Conservation (phyloP, 2,113 vertebrate species). For the Gymnarchus niloticus region DNA sequence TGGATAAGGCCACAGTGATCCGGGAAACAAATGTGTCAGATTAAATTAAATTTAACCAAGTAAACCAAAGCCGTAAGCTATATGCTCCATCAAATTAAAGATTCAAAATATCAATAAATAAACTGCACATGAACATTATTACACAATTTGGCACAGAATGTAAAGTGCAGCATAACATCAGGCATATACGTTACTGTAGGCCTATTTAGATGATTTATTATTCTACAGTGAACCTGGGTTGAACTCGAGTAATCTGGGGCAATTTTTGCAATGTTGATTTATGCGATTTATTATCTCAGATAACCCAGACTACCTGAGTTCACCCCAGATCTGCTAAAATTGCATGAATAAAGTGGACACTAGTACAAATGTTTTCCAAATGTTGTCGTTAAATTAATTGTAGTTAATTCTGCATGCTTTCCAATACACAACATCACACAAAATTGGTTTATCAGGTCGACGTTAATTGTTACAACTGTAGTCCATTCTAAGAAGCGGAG, state of each 20-base stretch:
- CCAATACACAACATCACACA: no score
- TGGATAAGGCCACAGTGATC: not conserved
- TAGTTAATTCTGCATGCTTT: no score
- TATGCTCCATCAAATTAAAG: not conserved
- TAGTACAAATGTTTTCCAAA: no score
- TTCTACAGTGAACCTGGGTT: no score
- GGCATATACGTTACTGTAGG: not conserved
- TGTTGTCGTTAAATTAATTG: no score
- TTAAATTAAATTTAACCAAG: not conserved
- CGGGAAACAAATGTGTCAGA: not conserved
- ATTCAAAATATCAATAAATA: constrained; percentile 12
- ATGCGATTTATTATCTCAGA: not conserved
- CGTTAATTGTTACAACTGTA: not conserved
- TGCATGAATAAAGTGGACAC: not conserved
- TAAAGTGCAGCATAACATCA: not conserved
- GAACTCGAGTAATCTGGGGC: no score
- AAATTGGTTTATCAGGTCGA: not conserved
- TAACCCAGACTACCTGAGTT: no score
- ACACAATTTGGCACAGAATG: not conserved
- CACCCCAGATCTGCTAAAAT: not conserved
- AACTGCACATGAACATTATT: not conserved
- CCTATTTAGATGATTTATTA: no score
- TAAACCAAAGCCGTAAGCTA: not conserved
- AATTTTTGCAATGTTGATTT: no score
- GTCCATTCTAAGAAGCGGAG: not conserved